phyloP scores from a whole-genome alignment of 2,113 vertebrate genomes.

The Agapornis roseicollis region DNA sequence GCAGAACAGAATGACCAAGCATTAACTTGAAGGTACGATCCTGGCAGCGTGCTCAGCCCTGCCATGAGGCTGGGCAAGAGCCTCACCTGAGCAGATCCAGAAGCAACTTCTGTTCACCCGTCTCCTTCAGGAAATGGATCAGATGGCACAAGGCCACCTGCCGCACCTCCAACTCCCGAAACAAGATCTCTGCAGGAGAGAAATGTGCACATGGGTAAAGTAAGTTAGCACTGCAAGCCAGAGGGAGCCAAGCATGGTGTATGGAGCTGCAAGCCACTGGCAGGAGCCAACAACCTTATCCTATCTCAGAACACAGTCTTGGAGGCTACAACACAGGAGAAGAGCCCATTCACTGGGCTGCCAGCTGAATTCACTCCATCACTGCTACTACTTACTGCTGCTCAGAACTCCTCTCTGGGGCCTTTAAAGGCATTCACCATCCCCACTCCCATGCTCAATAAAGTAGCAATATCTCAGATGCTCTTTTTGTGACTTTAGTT shows the following conservation, averaged over 20 bases:
- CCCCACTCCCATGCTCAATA: not conserved
- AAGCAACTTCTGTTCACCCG: slow-evolving; percentile 83
- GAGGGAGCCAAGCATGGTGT: not conserved
- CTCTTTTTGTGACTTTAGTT: not conserved
- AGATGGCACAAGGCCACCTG: slow-evolving; percentile 89
- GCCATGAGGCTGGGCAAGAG: not conserved
- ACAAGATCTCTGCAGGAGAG: slow-evolving; percentile 82
- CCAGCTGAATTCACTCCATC: not conserved
- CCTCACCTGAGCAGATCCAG: slow-evolving; percentile 89
- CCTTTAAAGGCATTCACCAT: not conserved
- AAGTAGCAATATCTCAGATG: not conserved
- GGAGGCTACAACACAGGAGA: not conserved
- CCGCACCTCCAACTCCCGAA: slow-evolving; percentile 86
- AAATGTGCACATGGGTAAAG: not conserved
- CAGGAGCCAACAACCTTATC: not conserved
- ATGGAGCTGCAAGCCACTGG: not conserved
- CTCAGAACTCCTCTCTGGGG: not conserved
- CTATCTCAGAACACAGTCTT: not conserved
- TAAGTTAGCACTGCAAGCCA: not conserved
- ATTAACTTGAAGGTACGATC: not conserved
- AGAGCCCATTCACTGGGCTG: not conserved
- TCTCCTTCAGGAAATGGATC: slow-evolving; percentile 90
- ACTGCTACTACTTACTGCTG: not conserved
- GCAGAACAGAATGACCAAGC: slow-evolving; percentile 22
- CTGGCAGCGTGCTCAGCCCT: not conserved